Evolutionary conservation across 2,888 invertebrate genomes (phyloP), one percentile per base, ranked within the genome.

Genomic region (Drosophila subsilvestris): DNA sequence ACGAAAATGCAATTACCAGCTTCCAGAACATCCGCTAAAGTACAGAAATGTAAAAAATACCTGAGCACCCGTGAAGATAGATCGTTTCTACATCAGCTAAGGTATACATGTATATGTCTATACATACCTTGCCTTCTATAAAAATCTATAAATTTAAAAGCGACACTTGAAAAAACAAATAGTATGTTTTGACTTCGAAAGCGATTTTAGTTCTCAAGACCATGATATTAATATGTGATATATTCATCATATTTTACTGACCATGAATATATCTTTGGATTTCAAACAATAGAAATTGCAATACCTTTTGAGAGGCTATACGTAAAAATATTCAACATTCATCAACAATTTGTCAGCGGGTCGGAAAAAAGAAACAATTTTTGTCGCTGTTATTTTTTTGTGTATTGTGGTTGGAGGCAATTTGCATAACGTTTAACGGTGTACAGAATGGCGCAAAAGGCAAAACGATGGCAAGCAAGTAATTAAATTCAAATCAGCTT

Each of bases 331-430:
- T 85, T 82, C 71, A 75, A 76, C 88, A 79, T 82, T 82, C 74
- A 86, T 85, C 88, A 86, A 79, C 83, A 85, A 88, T 88, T 86
- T 82, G 83, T 88, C 88, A 86, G 79, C 80, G 68, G 70, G 61
- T 80, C 67, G 78, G n/a, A 70, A 53, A 57, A 71, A 70, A 56
- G 53, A 17, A 73, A 66, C 60, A 47, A 43, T 68, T 62, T 66
- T 55, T 66, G n/a, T 37, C 7, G 37, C 37, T 14, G 14, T 37
- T 37, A 2, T 37, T 37, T 37, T 5, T n/a, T 37, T 37, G 14
- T 66, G 68, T 66, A 49, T 68, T 55, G 65, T 68, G 43, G 68
- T 69, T 66, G 55, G 54, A 49, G 55, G 56, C 53, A 73, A 82
- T 82, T 82, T 82, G 68, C 82, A 87, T 85, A 87, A 82, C 88